Base-by-base conservation (phyloP, 2,797 vertebrate species). In the Brachymystax lenok region DNA sequence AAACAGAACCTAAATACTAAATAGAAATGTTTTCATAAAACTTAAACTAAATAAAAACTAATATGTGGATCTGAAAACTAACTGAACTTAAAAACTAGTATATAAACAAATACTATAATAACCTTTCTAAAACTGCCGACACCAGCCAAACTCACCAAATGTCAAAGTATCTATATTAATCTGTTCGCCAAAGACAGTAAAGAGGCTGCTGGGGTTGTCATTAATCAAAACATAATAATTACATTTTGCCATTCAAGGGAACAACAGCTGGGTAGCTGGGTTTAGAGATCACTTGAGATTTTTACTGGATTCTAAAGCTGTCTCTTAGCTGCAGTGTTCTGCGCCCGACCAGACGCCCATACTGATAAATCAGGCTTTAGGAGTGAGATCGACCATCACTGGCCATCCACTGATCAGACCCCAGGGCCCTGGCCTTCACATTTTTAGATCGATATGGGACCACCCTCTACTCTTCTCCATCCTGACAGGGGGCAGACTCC, bases 101-200 rank as follows among this genome's bases (percentile, higher is more conserved):
- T 35, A 35, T 7, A 35, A 35, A 7, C 5, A 40, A 7, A 40
- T 8, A 40, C 35, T 35, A 35, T 35, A 35, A 35, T 35, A 35
- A 35, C 6, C 35, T 35, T 30, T 35, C 35, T 35, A 10, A 2
- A 85, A 82, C 74, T 80, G 84, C 85, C 78, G 78, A 78, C 5
- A 6, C 50, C 71, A 51, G 82, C 80, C 76, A 51, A 79, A 85
- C 80, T 76, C 78, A 75, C 73, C 75, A 88, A 91, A 89, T 88
- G 87, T 90, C 85, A 89, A 74, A 77, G 67, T 51, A 89, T 88
- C 81, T 84, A 90, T 89, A 90, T 88, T 88, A 79, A 91, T 88
- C 78, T 83, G 73, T 86, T 85, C 84, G 77, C 83, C n/a, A 59
- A 77, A 27, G 24, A 56, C 77, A 35, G 77, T 68, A 78, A 69